These are phyloP conservation scores for Gallinago undulata DNA, from an alignment of 2,113 vertebrate species.

Conservation along the genomic window DNA sequence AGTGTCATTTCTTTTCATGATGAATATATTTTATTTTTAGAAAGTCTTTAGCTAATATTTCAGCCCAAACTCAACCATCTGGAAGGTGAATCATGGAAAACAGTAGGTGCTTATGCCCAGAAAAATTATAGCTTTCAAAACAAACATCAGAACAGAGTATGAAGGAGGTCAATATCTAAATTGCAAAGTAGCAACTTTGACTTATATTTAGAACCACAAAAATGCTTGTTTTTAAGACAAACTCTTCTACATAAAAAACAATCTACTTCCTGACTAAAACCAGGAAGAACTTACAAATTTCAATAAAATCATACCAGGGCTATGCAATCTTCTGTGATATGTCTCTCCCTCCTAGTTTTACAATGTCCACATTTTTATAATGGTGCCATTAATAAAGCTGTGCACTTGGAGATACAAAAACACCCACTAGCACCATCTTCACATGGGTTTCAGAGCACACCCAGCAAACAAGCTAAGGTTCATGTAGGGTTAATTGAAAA, in stretches of 20 bases:
- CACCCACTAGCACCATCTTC: not conserved
- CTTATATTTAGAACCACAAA: not conserved
- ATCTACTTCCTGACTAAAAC: not conserved
- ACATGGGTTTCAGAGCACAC: not conserved
- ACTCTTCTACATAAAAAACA: not conserved
- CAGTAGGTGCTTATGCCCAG: not conserved
- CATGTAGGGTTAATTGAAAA: not conserved
- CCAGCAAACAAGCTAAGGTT: not conserved
- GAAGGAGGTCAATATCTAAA: not conserved
- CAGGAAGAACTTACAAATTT: not conserved
- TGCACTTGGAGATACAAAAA: not conserved
- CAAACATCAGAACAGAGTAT: not conserved
- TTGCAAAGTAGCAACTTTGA: not conserved
- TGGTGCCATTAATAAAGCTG: not conserved
- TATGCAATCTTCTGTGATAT: not conserved
- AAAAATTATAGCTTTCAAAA: not conserved
- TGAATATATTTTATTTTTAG: not conserved
- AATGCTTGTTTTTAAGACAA: not conserved
- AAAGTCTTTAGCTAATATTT: not conserved
- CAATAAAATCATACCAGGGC: not conserved
- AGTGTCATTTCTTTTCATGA: slow-evolving; percentile 45
- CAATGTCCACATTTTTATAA: not conserved
- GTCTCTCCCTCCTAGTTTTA: not conserved
- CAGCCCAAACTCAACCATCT: not conserved
- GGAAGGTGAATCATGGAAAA: not conserved